Percentiles rank a stretch among this genome's conserved stretches.
These are phyloP conservation scores for Poecilia gillii DNA, from an alignment of 2,797 vertebrate genomes.

Conservation along the genomic window DNA sequence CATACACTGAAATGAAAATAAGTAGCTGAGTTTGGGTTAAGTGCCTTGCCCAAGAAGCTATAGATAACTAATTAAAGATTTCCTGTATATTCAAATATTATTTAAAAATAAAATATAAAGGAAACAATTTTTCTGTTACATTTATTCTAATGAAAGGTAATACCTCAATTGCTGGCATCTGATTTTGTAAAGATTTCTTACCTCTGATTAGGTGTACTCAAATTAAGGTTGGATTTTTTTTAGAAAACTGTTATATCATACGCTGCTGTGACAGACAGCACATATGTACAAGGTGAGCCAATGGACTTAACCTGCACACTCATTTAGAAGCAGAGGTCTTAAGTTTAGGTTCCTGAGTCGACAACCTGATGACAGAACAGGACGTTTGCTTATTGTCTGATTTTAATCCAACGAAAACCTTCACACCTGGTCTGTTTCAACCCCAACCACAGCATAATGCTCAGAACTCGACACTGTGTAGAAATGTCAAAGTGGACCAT, in stretches of 20 bases:
- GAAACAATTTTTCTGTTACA: not conserved
- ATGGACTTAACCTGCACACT: slow-evolving; percentile 18
- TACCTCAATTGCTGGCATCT: not conserved
- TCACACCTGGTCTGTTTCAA: slow-evolving; percentile 44
- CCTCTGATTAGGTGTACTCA: not conserved
- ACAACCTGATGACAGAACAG: slow-evolving; percentile 32
- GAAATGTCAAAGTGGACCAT: slow-evolving; percentile 35
- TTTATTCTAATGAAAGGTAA: not conserved
- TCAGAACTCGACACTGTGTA: slow-evolving; percentile 42
- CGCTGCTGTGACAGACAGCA: not conserved
- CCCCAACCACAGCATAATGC: slow-evolving; percentile 12
- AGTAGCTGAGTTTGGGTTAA: not conserved
- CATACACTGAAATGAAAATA: not conserved
- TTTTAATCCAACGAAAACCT: slow-evolving; percentile 56
- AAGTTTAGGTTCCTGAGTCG: slow-evolving; percentile 22
- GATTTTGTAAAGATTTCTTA: not conserved
- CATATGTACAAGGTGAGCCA: not conserved
- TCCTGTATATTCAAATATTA: not conserved
- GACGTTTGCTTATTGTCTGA: slow-evolving; percentile 39
- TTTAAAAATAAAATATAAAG: not conserved
- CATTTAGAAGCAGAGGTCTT: slow-evolving; percentile 9
- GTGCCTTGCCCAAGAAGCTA: not conserved
- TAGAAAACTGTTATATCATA: not conserved
- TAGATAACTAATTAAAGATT: not conserved
- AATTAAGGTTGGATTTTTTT: not conserved